Percentiles rank a stretch among this genome's conserved stretches.
Evolutionary conservation across 2,113 vertebrate genomes (phyloP).

Genomic region (Clinocottus analis): DNA sequence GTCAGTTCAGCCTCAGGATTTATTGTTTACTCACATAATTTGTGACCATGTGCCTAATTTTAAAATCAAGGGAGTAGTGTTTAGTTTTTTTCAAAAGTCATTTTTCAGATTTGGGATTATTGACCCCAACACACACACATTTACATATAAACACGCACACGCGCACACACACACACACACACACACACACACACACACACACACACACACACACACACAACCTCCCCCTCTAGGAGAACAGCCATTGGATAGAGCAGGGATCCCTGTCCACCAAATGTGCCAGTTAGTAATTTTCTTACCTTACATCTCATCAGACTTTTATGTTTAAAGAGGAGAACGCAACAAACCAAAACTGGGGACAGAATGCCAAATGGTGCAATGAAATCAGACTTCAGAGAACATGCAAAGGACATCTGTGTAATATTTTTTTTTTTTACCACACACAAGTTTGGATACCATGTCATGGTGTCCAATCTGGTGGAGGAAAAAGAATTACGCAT

Average conservation of each 20-base stretch:
- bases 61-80: constrained; percentile 73
- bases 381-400: constrained; percentile 58
- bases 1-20: constrained; percentile 72
- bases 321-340: constrained; percentile 52
- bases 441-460: constrained; percentile 13
- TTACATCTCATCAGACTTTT: constrained; percentile 59
- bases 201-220: constrained; percentile 22
- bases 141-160: constrained; percentile 24
- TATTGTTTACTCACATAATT: constrained; percentile 79
- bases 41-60: constrained; percentile 82
- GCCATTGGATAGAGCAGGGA: constrained; percentile 75
- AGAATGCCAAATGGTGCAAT: constrained; percentile 70
- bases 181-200: neutral
- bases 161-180: constrained; percentile 8
- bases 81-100: constrained; percentile 55
- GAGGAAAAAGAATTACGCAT: constrained; percentile 20
- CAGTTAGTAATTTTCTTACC: constrained; percentile 69
- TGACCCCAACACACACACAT: neutral
- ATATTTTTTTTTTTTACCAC: neutral
- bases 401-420: constrained; percentile 10
- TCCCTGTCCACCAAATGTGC: constrained; percentile 77
- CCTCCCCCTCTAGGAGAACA: constrained; percentile 67
- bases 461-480: constrained; percentile 15
- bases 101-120: constrained; percentile 48
- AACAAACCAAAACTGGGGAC: constrained; percentile 65